Conservation (phyloP, 2,888 invertebrate genomes). For the Exocentrus adspersus region DNA sequence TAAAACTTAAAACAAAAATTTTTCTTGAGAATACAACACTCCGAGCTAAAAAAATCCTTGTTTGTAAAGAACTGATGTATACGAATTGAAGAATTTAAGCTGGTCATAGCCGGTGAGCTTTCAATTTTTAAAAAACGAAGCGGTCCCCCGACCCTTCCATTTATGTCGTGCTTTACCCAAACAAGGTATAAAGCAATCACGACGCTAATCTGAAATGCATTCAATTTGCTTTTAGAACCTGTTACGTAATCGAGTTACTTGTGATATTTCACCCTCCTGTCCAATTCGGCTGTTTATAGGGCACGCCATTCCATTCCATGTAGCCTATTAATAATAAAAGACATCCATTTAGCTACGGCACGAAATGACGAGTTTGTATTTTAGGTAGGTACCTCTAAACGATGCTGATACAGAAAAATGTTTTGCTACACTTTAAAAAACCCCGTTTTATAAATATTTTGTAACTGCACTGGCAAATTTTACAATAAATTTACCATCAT, state of each 20-base stretch:
- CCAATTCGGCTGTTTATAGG: neutral
- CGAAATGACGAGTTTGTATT: neutral
- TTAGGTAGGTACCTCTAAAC: no score
- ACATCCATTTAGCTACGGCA: neutral
- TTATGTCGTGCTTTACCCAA: neutral
- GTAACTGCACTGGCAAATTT: neutral
- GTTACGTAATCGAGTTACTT: neutral
- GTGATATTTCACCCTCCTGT: neutral
- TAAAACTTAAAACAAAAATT: no score
- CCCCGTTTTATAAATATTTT: no score
- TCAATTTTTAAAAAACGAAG: no score
- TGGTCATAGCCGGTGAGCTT: no score
- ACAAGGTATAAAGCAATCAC: slow-evolving; percentile 1
- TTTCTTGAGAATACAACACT: no score
- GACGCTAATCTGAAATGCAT: neutral
- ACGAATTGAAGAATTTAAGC: no score
- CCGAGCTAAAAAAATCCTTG: no score
- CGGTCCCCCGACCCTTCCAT: neutral
- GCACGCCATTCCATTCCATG: neutral
- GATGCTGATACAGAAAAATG: no score
- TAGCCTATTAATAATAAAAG: neutral
- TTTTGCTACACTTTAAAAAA: no score
- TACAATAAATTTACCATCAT: neutral
- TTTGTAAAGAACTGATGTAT: no score
- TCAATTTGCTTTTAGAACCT: slow-evolving; percentile 1